Evolutionary conservation across 2,113 vertebrate species (phyloP).

Genomic region (Gnathonemus echidnorhynchus): DNA sequence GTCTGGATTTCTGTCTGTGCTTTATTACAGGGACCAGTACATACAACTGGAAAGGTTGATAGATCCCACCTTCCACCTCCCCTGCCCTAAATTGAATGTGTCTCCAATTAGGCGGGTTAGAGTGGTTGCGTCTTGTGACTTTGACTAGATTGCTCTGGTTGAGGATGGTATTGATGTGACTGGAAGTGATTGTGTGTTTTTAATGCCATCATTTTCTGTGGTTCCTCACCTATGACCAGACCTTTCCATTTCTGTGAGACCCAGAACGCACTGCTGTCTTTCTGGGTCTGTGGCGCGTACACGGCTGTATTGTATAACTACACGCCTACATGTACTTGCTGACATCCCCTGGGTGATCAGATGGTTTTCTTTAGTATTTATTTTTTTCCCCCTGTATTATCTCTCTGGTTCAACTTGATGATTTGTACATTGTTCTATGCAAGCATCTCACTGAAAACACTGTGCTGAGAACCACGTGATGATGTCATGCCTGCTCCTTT

Average conservation of each 20-base stretch:
- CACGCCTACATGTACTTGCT: background rate
- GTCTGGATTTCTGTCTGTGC: background rate
- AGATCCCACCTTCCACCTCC: background rate
- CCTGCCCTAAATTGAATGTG: background rate
- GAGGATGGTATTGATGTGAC: background rate
- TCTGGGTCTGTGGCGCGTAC: background rate
- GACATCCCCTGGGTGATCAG: background rate
- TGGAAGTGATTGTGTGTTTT: background rate
- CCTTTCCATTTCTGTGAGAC: background rate
- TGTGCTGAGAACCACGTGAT: conserved; percentile 9
- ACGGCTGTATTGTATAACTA: background rate
- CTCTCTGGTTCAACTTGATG: conserved; percentile 36
- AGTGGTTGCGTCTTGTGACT: background rate
- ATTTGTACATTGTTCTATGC: conserved; percentile 45
- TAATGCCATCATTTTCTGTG: background rate
- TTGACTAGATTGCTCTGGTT: background rate
- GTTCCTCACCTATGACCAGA: background rate
- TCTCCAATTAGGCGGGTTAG: background rate
- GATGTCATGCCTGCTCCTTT: conserved; percentile 19
- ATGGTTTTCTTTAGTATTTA: conserved; percentile 6
- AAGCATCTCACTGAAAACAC: conserved; percentile 41
- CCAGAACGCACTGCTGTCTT: background rate
- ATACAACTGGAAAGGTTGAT: background rate
- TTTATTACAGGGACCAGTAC: conserved; percentile 5
- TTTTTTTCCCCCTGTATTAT: conserved; percentile 6